Percentiles rank a stretch among this genome's conserved stretches.
Evolutionary conservation across 1,140 invertebrate genomes (phyloP).

Genomic region (Subanguina moxae): DNA sequence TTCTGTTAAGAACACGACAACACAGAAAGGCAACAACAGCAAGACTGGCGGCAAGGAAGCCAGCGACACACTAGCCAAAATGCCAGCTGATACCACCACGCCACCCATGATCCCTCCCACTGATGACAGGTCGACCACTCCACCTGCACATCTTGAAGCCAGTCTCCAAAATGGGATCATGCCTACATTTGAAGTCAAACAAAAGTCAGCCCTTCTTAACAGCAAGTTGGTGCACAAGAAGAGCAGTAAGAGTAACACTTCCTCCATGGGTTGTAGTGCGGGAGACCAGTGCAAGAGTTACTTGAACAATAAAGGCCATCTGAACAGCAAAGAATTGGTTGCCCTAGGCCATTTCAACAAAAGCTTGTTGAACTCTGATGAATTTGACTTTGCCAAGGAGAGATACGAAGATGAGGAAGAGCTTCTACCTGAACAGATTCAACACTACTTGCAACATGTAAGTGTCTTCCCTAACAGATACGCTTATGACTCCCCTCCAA

Average conservation of each 20-base stretch:
- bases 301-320: neutral
- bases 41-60: constrained; percentile 24
- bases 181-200: constrained; percentile 11
- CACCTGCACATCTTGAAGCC: neutral
- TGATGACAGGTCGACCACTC: constrained; percentile 5
- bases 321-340: constrained; percentile 21
- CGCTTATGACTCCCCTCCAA: too few relatives aligned
- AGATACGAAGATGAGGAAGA: constrained; percentile 18
- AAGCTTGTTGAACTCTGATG: constrained; percentile 22
- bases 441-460: constrained; percentile 26
- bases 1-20: constrained; percentile 24
- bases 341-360: constrained; percentile 28
- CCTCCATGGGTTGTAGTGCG: constrained; percentile 12
- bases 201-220: neutral
- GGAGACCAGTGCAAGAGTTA: constrained; percentile 13
- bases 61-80: constrained; percentile 10
- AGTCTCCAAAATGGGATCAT: constrained; percentile 16
- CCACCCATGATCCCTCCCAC: constrained; percentile 8
- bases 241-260: neutral
- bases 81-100: constrained; percentile 20
- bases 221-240: neutral
- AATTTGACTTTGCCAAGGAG: constrained; percentile 29
- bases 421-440: constrained; percentile 20
- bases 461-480: too few relatives aligned
- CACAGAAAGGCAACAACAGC: constrained; percentile 23